These are phyloP conservation scores for Drosophila pachea DNA, from an alignment of 1,140 invertebrate species.

Conservation along the genomic window DNA sequence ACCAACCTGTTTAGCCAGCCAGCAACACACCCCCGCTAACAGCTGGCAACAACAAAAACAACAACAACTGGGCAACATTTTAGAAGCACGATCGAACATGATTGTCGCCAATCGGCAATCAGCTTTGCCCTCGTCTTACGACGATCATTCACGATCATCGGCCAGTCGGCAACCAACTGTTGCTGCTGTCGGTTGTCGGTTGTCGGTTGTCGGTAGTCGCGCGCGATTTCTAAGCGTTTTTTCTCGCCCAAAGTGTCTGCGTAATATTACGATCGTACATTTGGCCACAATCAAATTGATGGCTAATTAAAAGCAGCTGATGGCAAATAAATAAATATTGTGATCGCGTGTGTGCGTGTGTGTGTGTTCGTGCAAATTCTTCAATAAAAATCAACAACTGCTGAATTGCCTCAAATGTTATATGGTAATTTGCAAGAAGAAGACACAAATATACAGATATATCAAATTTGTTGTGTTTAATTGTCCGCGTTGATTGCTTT, in stretches of 20 bases:
- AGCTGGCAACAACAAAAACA: conserved; percentile 25
- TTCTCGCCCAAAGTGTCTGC: neutral
- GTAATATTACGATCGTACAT: conserved; percentile 10
- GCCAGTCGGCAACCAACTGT: conserved; percentile 73
- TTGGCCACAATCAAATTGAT: conserved; percentile 34
- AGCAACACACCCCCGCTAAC: conserved; percentile 35
- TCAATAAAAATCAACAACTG: conserved; percentile 32
- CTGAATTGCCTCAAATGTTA: conserved; percentile 41
- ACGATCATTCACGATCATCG: conserved; percentile 40
- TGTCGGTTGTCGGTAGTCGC: neutral
- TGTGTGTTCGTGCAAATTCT: conserved; percentile 25
- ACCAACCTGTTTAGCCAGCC: conserved; percentile 27
- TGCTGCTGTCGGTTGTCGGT: conserved; percentile 46
- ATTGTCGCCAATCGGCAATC: conserved; percentile 27
- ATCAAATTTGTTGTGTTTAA: conserved; percentile 46
- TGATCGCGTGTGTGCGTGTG: conserved; percentile 2
- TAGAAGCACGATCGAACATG: conserved; percentile 33
- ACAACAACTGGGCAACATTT: conserved; percentile 18
- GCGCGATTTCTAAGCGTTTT: conserved; percentile 5
- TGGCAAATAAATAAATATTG: conserved; percentile 25
- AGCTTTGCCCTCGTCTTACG: neutral
- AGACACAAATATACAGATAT: neutral
- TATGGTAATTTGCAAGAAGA: conserved; percentile 56
- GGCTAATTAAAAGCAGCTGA: conserved; percentile 45
- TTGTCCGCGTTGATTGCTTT: conserved; percentile 67